Percentiles rank a stretch among this genome's conserved stretches.
Evolutionary conservation across 1,140 invertebrate species (phyloP).

Genomic region (Calephelis nemesis): DNA sequence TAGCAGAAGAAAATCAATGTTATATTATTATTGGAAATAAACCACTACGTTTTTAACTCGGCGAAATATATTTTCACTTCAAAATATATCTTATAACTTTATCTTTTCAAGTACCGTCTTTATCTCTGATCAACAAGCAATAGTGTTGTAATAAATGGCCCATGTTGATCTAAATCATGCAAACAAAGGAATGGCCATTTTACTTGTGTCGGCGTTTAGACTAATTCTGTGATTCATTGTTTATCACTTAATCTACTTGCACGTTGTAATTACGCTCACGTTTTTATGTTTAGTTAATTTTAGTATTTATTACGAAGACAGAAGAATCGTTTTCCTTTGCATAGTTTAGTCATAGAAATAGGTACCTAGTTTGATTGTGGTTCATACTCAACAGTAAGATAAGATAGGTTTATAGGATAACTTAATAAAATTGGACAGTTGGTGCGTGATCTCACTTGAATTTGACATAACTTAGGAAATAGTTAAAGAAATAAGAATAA

Average conservation of each 20-base stretch:
- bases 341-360: background rate
- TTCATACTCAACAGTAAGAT: background rate
- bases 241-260: slow-evolving; percentile 14
- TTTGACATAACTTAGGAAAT: background rate
- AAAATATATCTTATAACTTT: background rate
- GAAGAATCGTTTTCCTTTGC: background rate
- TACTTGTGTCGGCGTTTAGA: background rate
- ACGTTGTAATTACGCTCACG: slow-evolving; percentile 1
- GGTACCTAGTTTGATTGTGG: background rate
- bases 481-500: background rate
- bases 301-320: background rate
- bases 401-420: slow-evolving; percentile 7
- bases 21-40: too few relatives aligned
- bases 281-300: background rate
- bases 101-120: background rate
- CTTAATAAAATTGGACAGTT: slow-evolving; percentile 15
- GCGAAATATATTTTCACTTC: background rate
- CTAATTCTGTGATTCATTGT: slow-evolving; percentile 13
- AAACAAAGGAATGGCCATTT: slow-evolving; percentile 7
- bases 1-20: too few relatives aligned
- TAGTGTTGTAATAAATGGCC: slow-evolving; percentile 4
- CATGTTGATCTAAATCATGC: background rate
- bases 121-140: background rate
- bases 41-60: too few relatives aligned
- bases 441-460: slow-evolving; percentile 6